These are phyloP conservation scores for Fratercula arctica DNA, from an alignment of 2,797 vertebrate species.

Conservation along the genomic window DNA sequence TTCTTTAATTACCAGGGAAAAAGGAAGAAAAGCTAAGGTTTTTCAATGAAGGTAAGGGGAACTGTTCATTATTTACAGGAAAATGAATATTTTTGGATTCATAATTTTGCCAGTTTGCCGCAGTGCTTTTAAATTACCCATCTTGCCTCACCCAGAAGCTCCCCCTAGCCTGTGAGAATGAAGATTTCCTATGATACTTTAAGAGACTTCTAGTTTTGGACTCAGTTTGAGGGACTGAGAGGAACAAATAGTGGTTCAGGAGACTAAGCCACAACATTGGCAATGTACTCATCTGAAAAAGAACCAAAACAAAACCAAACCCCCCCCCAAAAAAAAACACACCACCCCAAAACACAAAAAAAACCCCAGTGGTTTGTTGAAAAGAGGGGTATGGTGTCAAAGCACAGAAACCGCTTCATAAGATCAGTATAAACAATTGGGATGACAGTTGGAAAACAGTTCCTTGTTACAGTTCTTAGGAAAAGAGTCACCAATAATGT, in stretches of 20 bases:
- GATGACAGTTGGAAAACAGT: not conserved
- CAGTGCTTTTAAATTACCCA: not conserved
- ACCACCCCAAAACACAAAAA: not conserved
- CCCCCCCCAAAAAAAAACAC: not conserved
- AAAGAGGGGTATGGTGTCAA: not conserved
- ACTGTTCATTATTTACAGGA: not conserved
- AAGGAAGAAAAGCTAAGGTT: not conserved
- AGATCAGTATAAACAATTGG: not conserved
- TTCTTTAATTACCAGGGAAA: not conserved
- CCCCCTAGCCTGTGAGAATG: not conserved
- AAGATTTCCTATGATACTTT: not conserved
- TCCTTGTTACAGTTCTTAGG: not conserved
- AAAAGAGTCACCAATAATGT: not conserved
- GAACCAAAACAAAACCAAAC: not conserved
- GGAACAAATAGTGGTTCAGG: not conserved
- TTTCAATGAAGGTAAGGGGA: not conserved
- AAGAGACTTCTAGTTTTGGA: not conserved
- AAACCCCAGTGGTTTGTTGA: not conserved
- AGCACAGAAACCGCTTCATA: not conserved
- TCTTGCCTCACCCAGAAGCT: not conserved
- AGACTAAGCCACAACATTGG: not conserved
- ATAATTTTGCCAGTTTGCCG: not conserved
- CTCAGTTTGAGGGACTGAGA: not conserved
- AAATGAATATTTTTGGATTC: not conserved
- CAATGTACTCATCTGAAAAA: not conserved